Evolutionary conservation across 2,797 vertebrate genomes (phyloP).

Genomic region (Enteromius treurensis): DNA sequence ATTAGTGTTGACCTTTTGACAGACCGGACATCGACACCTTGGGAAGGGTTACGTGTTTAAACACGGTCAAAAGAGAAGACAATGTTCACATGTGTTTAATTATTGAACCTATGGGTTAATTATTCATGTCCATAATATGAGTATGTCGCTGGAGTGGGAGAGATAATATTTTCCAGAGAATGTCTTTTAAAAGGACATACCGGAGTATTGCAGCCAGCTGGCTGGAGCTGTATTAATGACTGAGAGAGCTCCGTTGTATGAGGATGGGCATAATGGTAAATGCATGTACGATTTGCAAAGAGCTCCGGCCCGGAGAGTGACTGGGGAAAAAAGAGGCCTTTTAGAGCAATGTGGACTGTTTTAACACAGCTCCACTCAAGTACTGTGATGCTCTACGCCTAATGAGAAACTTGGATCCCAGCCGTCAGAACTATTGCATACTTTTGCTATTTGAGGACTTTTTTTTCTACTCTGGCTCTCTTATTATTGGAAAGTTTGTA

Average conservation of each 20-base stretch:
- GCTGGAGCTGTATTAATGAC: conserved; percentile 57
- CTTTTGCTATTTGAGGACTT: conserved; percentile 35
- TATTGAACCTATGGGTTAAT: conserved; percentile 59
- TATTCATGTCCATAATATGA: conserved; percentile 58
- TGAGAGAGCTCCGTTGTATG: conserved; percentile 41
- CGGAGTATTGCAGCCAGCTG: conserved; percentile 41
- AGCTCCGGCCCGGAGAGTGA: conserved; percentile 31
- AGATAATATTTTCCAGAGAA: conserved; percentile 57
- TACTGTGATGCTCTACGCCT: conserved; percentile 48
- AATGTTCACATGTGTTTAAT: conserved; percentile 55
- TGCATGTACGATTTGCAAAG: conserved; percentile 60
- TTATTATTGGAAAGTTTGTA: conserved; percentile 8
- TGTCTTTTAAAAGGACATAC: conserved; percentile 52
- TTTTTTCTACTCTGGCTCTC: background rate
- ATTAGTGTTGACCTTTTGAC: conserved; percentile 41
- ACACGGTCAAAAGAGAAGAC: conserved; percentile 50
- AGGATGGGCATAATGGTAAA: conserved; percentile 64
- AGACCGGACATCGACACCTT: conserved; percentile 26
- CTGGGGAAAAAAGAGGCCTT: conserved; percentile 44
- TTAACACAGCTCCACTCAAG: conserved; percentile 54
- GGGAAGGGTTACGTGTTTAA: conserved; percentile 27
- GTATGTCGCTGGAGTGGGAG: conserved; percentile 45
- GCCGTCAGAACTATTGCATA: conserved; percentile 42
- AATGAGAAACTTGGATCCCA: conserved; percentile 60
- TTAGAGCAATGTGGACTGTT: conserved; percentile 49